A percentile compares a stretch with the other conserved stretches of the same genome.
Conservation (phyloP, 2,113 vertebrate species). For the Phasianus colchicus region DNA sequence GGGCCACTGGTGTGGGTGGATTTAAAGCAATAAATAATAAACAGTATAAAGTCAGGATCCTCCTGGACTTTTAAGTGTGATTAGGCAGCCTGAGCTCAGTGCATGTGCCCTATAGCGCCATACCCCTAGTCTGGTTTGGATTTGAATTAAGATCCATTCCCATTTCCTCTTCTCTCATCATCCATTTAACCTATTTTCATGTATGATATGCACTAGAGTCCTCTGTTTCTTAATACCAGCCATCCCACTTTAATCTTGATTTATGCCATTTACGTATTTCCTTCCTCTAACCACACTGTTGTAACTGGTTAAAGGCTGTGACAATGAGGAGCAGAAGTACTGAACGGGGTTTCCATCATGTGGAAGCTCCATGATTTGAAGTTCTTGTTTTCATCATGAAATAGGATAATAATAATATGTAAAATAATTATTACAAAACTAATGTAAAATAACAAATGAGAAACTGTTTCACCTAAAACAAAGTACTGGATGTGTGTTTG, state of each 20-base stretch:
- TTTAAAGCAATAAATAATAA: background rate
- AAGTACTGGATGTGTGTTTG: background rate
- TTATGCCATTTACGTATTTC: background rate
- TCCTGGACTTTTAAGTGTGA: background rate
- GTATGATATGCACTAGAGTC: background rate
- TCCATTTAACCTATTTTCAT: background rate
- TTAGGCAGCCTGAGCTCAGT: slow-evolving; percentile 2
- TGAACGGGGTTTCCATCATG: background rate
- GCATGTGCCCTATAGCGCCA: background rate
- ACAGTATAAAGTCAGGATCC: background rate
- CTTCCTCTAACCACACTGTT: background rate
- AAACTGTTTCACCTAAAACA: background rate
- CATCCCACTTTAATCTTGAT: background rate
- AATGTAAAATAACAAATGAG: background rate
- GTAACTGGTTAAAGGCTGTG: background rate
- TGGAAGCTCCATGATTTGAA: background rate
- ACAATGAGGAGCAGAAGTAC: background rate
- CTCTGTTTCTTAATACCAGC: background rate
- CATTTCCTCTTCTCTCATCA: slow-evolving; percentile 15
- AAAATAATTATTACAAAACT: background rate
- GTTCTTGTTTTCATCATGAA: background rate
- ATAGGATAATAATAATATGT: background rate
- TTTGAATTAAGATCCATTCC: slow-evolving; percentile 20
- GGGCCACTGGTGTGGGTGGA: background rate
- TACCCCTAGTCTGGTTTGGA: background rate